Evolutionary conservation across 2,888 invertebrate genomes (phyloP).

Genomic region (Cerceris rybyensis): DNA sequence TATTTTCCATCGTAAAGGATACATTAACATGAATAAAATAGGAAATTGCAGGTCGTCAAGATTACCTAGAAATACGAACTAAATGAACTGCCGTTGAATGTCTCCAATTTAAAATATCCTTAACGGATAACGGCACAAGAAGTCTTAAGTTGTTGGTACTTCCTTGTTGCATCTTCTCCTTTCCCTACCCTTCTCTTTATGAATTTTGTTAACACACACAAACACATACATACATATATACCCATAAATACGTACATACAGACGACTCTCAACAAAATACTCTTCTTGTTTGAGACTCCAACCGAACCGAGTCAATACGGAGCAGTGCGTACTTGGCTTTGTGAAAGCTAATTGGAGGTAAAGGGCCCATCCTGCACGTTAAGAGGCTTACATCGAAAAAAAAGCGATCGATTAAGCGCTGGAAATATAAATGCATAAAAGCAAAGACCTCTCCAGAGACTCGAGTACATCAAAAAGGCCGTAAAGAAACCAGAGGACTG

Average conservation of each 20-base stretch:
- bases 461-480: constrained; percentile 18
- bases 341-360: constrained; percentile 53
- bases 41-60: too few species aligned
- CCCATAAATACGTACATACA: too few species aligned
- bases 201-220: constrained; percentile 73
- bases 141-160: background rate
- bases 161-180: constrained; percentile 8
- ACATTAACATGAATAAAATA: too few species aligned
- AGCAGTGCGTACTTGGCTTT: constrained; percentile 7
- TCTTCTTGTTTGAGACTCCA: constrained; percentile 71
- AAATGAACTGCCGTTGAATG: too few species aligned
- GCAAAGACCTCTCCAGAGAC: constrained; percentile 20
- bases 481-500: constrained; percentile 20
- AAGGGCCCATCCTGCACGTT: constrained; percentile 50
- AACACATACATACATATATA: constrained; percentile 59
- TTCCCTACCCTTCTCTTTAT: constrained; percentile 46
- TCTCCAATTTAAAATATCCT: too few species aligned
- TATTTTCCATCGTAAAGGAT: too few species aligned
- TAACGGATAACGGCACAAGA: too few species aligned
- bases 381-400: constrained; percentile 47
- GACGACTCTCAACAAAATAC: constrained; percentile 28
- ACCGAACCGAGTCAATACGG: constrained; percentile 67
- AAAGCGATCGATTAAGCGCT: constrained; percentile 55
- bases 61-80: too few species aligned
- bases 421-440: constrained; percentile 46